Base-by-base conservation (phyloP, 2,797 vertebrate genomes). In the Intellagama lesueurii region DNA sequence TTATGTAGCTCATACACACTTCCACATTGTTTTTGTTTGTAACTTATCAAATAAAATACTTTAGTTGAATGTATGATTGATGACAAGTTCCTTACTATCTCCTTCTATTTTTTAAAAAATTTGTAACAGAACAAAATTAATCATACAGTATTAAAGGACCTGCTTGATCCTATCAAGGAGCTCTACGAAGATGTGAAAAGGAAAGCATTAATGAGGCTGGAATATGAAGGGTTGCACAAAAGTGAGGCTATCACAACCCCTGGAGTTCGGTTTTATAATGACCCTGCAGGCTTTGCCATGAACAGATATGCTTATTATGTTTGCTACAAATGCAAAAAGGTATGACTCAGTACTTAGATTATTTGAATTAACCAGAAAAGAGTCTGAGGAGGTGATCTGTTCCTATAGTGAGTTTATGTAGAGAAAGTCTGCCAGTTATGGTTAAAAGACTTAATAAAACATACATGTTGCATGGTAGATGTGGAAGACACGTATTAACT, bases 291-390 rank as follows among this genome's bases (percentile, higher is more conserved):
- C 95, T 99, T 98, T 64, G 99, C 99, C 86, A 99, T 99, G 99
- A 99, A 99, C 94, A 98, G 99, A 98, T 99, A 99, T 0, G 99
- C 99, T 85, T 99, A 99, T 94, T 99, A 99, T 60, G 99, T 99
- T 93, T 99, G 99, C 97, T 99, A 98, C 97, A 99, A 99, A 95
- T 99, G 99, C 97, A 99, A 98, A 96, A 99, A 99, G 99, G 99
- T 99, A 97, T 8, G 95, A 19, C 14, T 0, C 6, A 49, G 81
- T 8, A 7, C n/a, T 72, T 19, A 44, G 28, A 32, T 40, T 91
- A 49, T 1, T 19, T 56, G 69, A 87, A 68, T 85, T 4, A 35
- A 84, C 64, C 11, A 17, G 3, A 28, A 12, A 30, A 47, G 66
- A 12, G 0, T 91, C 70, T 40, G 72, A 52, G 81, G 44, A 90